Conservation (phyloP, 1,140 invertebrate species). For the Cataglyphis hispanica region DNA sequence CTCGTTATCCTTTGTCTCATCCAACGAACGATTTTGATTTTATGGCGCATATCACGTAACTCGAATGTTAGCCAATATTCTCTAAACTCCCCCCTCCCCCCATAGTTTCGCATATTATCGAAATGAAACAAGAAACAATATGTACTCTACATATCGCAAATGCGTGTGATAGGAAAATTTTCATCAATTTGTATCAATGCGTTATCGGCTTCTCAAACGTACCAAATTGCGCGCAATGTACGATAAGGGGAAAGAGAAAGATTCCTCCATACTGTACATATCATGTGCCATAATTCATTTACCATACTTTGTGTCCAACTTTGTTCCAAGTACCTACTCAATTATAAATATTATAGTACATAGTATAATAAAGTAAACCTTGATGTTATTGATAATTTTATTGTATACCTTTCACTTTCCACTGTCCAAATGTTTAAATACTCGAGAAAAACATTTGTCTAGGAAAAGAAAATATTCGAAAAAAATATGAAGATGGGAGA, state of each 20-base stretch:
- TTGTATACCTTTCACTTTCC: constrained; percentile 53
- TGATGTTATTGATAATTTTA: constrained; percentile 86
- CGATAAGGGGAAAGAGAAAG: constrained; percentile 66
- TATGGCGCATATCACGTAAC: constrained; percentile 33
- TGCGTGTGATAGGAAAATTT: constrained; percentile 8
- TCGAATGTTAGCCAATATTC: not conserved
- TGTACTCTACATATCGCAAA: not conserved
- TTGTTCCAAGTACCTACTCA: constrained; percentile 87
- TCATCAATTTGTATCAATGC: constrained; percentile 34
- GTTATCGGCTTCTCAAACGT: constrained; percentile 45
- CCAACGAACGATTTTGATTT: constrained; percentile 36
- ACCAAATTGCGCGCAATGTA: constrained; percentile 83
- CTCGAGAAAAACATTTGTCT: not conserved
- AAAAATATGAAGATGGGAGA: too few species aligned
- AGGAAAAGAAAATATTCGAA: too few species aligned
- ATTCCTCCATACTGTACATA: constrained; percentile 85
- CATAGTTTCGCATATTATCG: not conserved
- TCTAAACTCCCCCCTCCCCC: too few species aligned
- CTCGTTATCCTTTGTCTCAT: constrained; percentile 47
- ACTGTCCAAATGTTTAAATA: constrained; percentile 6
- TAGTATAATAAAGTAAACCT: constrained; percentile 86
- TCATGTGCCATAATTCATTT: constrained; percentile 87
- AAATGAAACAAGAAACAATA: constrained; percentile 3
- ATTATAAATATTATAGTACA: constrained; percentile 86
- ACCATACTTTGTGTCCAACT: constrained; percentile 86